Base-by-base conservation (phyloP, 2,888 invertebrate genomes). In the Philhelius pedissequus region DNA sequence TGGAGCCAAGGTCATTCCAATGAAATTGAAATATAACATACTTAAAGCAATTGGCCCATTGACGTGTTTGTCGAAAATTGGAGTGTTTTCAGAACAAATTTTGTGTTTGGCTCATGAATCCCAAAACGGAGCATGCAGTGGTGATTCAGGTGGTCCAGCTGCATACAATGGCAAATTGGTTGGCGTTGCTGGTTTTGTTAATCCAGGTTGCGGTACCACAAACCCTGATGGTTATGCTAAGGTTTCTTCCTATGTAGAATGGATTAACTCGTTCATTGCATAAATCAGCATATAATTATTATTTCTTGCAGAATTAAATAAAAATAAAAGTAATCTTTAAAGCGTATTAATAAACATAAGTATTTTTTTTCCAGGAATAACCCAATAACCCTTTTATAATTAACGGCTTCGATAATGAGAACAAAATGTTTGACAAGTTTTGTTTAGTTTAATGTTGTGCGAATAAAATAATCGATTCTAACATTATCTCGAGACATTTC, bases 61-160 rank as follows among this genome's bases (percentile, higher is more conserved):
- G 0, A 87, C 88, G 3, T 91, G 91, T 25, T 20, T 79, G 1
- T 60, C 71, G 1, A 43, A 84, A 15, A 84, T 89, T 15, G 48
- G 80, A 0, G 86, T 82, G 71, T 87, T 86, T 11, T 87, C 80
- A 27, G 87, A 87, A 3, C 88, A 89, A 4, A 58, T 91, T 20
- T 73, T 91, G n/a, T 91, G 91, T 52, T 86, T 91, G 69, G 87
- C 77, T 4, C 89, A 90, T 56, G 40, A 56, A 15, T 6, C 43
- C 0, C 78, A 81, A 27, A 86, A 87, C 22, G 91, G 91, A 4
- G 88, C 89, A 3, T 91, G 91, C 70, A 82, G 86, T 18, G 90
- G 90, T 4, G 91, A 91, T 69, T 90, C 89, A 3, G 91, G 91
- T 9, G 90, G 90, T 40, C 91, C 91, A 62, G 90, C 90, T 8